These are phyloP conservation scores for Spialia ferax DNA, from an alignment of 2,888 invertebrate species.

Conservation along the genomic window DNA sequence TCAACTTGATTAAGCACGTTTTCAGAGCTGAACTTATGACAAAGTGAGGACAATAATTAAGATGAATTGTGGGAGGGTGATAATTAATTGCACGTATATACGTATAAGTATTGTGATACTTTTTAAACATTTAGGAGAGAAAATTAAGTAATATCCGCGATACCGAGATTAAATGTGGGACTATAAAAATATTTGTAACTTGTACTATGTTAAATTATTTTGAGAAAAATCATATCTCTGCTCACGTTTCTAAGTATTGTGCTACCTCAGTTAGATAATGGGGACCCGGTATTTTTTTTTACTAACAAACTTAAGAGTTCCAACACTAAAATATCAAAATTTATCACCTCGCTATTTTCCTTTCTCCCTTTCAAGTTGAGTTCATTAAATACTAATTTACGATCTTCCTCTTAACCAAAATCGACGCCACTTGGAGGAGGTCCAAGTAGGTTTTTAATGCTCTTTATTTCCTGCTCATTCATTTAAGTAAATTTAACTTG, in stretches of 20 bases:
- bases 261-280: too few species aligned
- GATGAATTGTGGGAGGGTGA: background rate
- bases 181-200: too few species aligned
- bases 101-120: too few species aligned
- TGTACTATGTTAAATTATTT: too few species aligned
- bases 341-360: slow-evolving; percentile 14
- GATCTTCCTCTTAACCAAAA: slow-evolving; percentile 38
- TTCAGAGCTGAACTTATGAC: background rate
- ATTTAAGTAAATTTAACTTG: slow-evolving; percentile 59
- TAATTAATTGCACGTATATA: background rate
- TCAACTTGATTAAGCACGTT: background rate
- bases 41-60: background rate
- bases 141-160: too few species aligned
- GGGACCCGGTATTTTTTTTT: too few species aligned
- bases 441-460: slow-evolving; percentile 63
- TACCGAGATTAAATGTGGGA: too few species aligned
- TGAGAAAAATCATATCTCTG: too few species aligned
- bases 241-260: too few species aligned
- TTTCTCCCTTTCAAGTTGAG: slow-evolving; percentile 18
- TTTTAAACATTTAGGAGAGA: too few species aligned
- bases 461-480: slow-evolving; percentile 54
- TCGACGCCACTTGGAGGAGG: slow-evolving; percentile 51
- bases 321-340: slow-evolving; percentile 3
- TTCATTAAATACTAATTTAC: slow-evolving; percentile 40
- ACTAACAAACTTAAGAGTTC: background rate